Conservation (phyloP, 2,797 vertebrate genomes). For the Triplophysa bombifrons region DNA sequence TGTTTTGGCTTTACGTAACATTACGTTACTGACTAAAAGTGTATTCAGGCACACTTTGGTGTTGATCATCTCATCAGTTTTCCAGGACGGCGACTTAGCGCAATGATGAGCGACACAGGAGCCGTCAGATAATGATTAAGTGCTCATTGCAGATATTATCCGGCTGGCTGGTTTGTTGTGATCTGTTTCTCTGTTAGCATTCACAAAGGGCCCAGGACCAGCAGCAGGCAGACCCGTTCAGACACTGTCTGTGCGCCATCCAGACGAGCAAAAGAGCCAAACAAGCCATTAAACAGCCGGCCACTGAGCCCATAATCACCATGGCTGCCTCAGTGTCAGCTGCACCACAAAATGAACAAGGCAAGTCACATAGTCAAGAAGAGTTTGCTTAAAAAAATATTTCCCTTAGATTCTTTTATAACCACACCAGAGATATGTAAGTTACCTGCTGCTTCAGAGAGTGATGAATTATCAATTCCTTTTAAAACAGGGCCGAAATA, state of each 20-base stretch:
- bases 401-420: conserved; percentile 23
- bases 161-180: conserved; percentile 67
- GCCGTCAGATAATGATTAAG: conserved; percentile 63
- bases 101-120: conserved; percentile 55
- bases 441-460: conserved; percentile 67
- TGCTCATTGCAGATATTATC: conserved; percentile 56
- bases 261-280: conserved; percentile 65
- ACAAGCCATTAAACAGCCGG: conserved; percentile 60
- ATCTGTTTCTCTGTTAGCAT: conserved; percentile 60
- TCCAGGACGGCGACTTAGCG: conserved; percentile 9
- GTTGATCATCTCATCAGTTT: conserved; percentile 23
- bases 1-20: neutral
- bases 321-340: conserved; percentile 55
- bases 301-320: conserved; percentile 61
- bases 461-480: conserved; percentile 63
- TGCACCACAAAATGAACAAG: conserved; percentile 15
- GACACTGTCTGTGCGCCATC: conserved; percentile 62
- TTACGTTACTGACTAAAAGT: neutral
- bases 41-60: neutral
- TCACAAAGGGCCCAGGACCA: conserved; percentile 50
- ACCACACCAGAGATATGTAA: conserved; percentile 25
- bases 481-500: conserved; percentile 70
- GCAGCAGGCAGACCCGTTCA: conserved; percentile 53
- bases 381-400: conserved; percentile 7
- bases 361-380: conserved; percentile 8